Base-by-base conservation (phyloP, 92 coral and sea anemone species). In the Micromussa lordhowensis region DNA sequence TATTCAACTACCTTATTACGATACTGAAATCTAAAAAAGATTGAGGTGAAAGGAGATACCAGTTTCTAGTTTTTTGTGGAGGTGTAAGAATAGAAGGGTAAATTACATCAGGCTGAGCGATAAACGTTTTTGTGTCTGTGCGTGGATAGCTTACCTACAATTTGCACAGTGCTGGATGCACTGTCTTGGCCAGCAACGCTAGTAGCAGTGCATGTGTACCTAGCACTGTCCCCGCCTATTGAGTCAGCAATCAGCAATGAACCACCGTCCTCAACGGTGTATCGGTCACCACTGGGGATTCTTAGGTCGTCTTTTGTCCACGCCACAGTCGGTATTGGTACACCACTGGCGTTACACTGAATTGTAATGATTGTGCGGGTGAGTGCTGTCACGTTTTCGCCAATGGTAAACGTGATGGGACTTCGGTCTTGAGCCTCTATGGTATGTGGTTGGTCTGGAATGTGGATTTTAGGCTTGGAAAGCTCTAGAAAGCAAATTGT, bases 241-340 rank as follows among this genome's bases (percentile, higher is more conserved):
- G 70, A 22, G 34, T 48, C 81, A 18, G 54, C 75, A 12, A 87
- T 70, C 85, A 66, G 40, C 53, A 90, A 84, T 31, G 82, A 86
- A 18, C 78, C 82, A 40, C 89, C 91, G 53, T 79, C 77, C 34
- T 64, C 63, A 61, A 89, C 55, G 48, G 75, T 88, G 53, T 76
- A 57, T 38, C 92, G 63, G 5, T 36, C 71, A 17, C 22, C 75
- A 29, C 36, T 35, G 28, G 40, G 10, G 17, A 95, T 68, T 17
- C 74, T 78, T 79, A 85, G 81, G 17, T 93, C 88, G 55, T 92
- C 85, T 36, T 89, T 92, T 75, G 38, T 71, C 98, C 98, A 95
- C 63, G 94, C 86, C 75, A 95, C 87, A 26, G 71, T 53, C 12
- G 98, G 98, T 63, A n/a, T 77, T 28, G 98, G 98, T 36, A 92